Base-by-base conservation (phyloP, 2,888 invertebrate genomes). In the Drosophila birchii region DNA sequence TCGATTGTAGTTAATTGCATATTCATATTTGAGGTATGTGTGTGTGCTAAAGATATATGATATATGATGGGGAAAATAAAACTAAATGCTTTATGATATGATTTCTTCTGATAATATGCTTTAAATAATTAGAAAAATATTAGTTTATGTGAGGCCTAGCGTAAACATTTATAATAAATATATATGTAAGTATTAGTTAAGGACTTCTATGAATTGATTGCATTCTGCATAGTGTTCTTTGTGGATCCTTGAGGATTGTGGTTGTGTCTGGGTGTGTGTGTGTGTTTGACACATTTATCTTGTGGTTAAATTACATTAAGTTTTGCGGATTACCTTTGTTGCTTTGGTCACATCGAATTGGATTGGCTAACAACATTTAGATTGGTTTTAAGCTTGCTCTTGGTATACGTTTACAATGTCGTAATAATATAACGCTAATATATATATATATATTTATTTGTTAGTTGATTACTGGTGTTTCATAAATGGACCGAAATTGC, bases 401-500 rank as follows among this genome's bases (percentile, higher is more conserved):
- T 70, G 72, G 73, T 76, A 69, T 60, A 77, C 61, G 71, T 75
- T 71, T 73, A 78, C 71, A 78, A 73, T 73, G 51, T 64, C 78
- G 74, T 75, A 61, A 54, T 54, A 57, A 56, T 44, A 75, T 76
- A 71, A 72, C 72, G 74, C 75, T 85, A 88, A 79, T 75, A 79
- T 87, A 78, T 44, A 12, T 43, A 16, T 45, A 26, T 20, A 12
- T 39, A 18, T 32, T 32, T 51, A 34, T 51, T 34, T 20, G 18
- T 51, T 34, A 68, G 72, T 81, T 78, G 78, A 77, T 83, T 76
- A 79, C 77, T 89, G 79, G 80, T 86, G 81, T 87, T 87, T 80
- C 53, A 72, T 78, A 75, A 82, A 77, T 88, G 89, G 80, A 90
- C 87, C 90, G 89, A 86, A 75, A 88, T 79, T 88, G 86, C 83